These are phyloP conservation scores for Doris montereyensis DNA, from an alignment of 2,888 invertebrate genomes.

Conservation along the genomic window DNA sequence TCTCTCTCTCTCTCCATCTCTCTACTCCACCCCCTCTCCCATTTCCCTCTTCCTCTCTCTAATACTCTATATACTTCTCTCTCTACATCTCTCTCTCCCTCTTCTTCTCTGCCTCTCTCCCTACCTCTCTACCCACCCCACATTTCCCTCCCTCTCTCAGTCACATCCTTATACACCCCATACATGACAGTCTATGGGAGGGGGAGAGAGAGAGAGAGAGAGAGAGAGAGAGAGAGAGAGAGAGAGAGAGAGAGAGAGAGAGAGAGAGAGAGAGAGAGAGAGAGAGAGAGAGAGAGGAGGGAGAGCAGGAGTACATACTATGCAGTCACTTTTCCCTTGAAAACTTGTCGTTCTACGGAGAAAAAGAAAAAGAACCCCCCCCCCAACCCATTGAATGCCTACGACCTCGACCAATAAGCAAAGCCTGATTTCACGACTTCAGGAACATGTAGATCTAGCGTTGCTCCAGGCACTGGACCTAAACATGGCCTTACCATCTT, in stretches of 20 bases:
- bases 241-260: neutral
- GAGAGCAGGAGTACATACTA: no score
- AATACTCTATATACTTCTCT: neutral
- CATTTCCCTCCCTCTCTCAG: neutral
- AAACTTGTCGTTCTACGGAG: no score
- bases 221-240: neutral
- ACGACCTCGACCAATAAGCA: no score
- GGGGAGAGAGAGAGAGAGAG: neutral
- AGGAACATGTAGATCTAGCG: no score
- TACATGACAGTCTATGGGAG: neutral
- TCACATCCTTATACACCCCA: neutral
- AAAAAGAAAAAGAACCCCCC: no score
- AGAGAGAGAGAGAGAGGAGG: neutral
- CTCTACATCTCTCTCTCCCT: neutral
- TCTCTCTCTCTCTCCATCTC: neutral
- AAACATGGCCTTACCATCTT: no score
- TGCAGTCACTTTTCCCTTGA: no score
- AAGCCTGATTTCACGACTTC: no score
- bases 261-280: neutral
- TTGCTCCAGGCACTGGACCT: no score
- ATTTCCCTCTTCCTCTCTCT: neutral
- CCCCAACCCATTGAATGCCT: no score
- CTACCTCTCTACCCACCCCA: neutral
- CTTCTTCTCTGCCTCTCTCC: neutral
- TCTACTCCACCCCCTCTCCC: neutral